These are phyloP conservation scores for Pseudococcus longispinus DNA, from an alignment of 2,888 invertebrate species.

Conservation along the genomic window DNA sequence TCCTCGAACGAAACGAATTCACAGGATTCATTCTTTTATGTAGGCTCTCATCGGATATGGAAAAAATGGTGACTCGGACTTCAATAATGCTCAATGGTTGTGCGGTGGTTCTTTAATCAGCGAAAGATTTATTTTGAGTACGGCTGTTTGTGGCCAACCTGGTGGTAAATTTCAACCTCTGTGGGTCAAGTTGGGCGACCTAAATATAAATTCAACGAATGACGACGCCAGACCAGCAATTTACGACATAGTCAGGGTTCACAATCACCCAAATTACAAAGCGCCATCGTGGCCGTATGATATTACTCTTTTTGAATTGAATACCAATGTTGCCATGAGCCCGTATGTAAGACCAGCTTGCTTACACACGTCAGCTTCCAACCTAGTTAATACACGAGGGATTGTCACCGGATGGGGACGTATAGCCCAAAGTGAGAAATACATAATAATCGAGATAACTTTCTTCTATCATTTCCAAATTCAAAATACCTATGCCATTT, in stretches of 20 bases:
- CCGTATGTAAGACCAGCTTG: slow-evolving; percentile 30
- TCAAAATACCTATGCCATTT: neutral
- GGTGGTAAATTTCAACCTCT: neutral
- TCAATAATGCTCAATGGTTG: neutral
- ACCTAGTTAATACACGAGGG: neutral
- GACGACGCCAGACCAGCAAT: slow-evolving; percentile 67
- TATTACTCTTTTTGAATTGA: neutral
- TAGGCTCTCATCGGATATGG: slow-evolving; percentile 13
- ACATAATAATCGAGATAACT: neutral
- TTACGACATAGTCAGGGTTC: slow-evolving; percentile 63
- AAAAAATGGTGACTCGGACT: neutral
- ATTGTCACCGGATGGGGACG: slow-evolving; percentile 12
- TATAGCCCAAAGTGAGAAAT: slow-evolving; percentile 46
- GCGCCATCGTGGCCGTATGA: neutral
- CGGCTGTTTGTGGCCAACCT: neutral
- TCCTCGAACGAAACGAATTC: no score
- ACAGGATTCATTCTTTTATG: neutral
- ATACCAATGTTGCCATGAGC: neutral
- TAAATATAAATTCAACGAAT: slow-evolving; percentile 65
- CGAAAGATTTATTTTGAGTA: slow-evolving; percentile 15
- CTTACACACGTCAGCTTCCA: neutral
- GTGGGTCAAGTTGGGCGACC: slow-evolving; percentile 46
- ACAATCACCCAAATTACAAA: neutral
- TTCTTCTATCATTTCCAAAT: neutral
- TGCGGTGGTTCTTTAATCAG: slow-evolving; percentile 41